Conservation (phyloP, 2,797 vertebrate species). For the Aphelocoma californica region DNA sequence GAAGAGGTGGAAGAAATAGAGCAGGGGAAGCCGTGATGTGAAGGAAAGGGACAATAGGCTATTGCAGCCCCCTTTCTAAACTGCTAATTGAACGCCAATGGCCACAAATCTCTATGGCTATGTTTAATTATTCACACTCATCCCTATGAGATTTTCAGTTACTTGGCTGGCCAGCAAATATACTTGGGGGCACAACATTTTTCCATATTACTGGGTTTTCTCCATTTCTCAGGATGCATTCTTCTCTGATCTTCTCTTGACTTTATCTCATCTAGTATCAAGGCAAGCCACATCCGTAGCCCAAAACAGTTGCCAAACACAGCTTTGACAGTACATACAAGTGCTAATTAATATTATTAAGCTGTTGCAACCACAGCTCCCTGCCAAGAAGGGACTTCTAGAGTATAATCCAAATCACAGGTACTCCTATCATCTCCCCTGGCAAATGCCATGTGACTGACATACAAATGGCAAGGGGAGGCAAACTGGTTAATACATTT, state of each 20-base stretch:
- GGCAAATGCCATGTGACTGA: background rate
- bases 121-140: background rate
- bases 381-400: background rate
- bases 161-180: background rate
- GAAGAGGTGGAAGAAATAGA: background rate
- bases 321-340: background rate
- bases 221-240: background rate
- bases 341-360: conserved; percentile 1
- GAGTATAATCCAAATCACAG: background rate
- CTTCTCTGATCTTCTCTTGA: background rate
- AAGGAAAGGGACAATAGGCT: background rate
- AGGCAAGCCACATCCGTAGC: background rate
- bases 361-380: background rate
- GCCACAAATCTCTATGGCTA: background rate
- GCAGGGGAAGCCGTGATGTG: background rate
- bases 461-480: background rate
- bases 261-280: background rate
- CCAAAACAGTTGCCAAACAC: background rate
- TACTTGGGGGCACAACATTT: background rate
- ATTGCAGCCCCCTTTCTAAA: background rate
- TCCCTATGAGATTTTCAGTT: background rate
- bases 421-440: background rate
- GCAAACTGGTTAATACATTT: background rate
- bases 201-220: background rate
- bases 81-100: background rate